Evolutionary conservation across 2,888 invertebrate species (phyloP).

Genomic region (Apamea crenata): DNA sequence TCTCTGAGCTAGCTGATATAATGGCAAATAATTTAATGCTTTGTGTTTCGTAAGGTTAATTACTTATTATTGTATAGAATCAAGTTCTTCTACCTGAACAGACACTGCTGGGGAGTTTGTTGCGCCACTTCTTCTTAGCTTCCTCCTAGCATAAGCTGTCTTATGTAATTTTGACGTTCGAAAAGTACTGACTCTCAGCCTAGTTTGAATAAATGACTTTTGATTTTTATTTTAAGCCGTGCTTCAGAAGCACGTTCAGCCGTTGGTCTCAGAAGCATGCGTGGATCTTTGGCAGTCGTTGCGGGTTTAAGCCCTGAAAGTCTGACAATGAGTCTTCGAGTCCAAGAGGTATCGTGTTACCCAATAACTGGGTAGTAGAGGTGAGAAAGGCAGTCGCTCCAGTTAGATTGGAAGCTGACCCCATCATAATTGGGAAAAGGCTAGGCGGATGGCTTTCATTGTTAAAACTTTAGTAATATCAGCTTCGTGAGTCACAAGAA

Average conservation of each 20-base stretch:
- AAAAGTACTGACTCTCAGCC: too few species aligned
- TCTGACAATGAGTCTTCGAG: not conserved
- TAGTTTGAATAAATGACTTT: too few species aligned
- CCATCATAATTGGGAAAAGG: not conserved
- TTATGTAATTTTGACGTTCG: too few species aligned
- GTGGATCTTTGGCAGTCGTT: not conserved
- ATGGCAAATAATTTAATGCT: too few species aligned
- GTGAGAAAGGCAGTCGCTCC: not conserved
- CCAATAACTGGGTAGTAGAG: not conserved
- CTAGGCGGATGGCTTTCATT: conserved; percentile 44
- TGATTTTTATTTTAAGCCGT: too few species aligned
- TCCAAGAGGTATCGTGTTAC: not conserved
- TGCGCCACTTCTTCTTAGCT: too few species aligned
- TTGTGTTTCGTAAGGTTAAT: too few species aligned
- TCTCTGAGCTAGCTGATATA: too few species aligned
- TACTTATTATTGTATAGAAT: too few species aligned
- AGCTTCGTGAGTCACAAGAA: conserved; percentile 3
- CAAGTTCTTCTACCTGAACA: too few species aligned
- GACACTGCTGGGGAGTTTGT: too few species aligned
- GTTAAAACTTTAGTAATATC: not conserved
- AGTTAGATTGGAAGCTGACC: not conserved
- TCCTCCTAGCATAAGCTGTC: too few species aligned
- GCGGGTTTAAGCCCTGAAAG: not conserved
- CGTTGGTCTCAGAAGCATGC: not conserved
- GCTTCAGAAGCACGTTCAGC: not conserved